Evolutionary conservation across 2,797 vertebrate species (phyloP).

Genomic region (Thalassophryne amazonica): DNA sequence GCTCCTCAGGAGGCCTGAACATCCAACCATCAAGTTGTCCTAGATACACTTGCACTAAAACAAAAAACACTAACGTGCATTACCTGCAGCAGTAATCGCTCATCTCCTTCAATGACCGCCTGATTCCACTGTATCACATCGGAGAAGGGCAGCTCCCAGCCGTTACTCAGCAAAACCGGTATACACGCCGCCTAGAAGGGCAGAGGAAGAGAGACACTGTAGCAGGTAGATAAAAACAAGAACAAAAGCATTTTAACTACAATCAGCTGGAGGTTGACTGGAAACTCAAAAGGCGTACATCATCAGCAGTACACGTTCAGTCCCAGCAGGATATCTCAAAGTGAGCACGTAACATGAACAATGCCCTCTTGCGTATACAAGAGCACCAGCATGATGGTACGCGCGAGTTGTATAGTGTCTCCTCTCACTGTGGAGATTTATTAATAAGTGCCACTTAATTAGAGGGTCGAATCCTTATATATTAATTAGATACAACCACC

Average conservation of each 20-base stretch:
- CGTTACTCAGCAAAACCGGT: slow-evolving; percentile 92
- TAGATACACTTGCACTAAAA: no score
- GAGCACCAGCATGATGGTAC: no score
- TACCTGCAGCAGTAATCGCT: slow-evolving; percentile 90
- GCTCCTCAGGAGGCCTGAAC: no score
- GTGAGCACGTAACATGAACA: slow-evolving; percentile 21
- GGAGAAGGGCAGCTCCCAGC: slow-evolving; percentile 93
- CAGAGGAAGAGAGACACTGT: neutral
- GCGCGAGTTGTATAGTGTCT: no score
- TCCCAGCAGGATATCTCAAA: slow-evolving; percentile 30
- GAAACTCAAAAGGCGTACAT: no score
- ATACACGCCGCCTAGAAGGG: slow-evolving; percentile 87
- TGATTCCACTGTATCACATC: slow-evolving; percentile 95
- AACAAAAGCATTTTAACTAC: neutral
- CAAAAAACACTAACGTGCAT: neutral
- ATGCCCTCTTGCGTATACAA: slow-evolving; percentile 6
- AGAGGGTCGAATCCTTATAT: slow-evolving; percentile 16
- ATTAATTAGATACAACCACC: slow-evolving; percentile 37
- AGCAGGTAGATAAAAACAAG: neutral
- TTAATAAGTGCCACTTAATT: slow-evolving; percentile 28
- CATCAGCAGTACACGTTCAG: slow-evolving; percentile 13
- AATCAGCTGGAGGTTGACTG: slow-evolving; percentile 12
- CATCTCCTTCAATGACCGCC: slow-evolving; percentile 85
- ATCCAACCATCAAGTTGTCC: no score
- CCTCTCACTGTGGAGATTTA: slow-evolving; percentile 30